A percentile compares a stretch with the other conserved stretches of the same genome.
These are phyloP conservation scores for Limenitis camilla DNA, from an alignment of 2,888 invertebrate species.

Conservation along the genomic window DNA sequence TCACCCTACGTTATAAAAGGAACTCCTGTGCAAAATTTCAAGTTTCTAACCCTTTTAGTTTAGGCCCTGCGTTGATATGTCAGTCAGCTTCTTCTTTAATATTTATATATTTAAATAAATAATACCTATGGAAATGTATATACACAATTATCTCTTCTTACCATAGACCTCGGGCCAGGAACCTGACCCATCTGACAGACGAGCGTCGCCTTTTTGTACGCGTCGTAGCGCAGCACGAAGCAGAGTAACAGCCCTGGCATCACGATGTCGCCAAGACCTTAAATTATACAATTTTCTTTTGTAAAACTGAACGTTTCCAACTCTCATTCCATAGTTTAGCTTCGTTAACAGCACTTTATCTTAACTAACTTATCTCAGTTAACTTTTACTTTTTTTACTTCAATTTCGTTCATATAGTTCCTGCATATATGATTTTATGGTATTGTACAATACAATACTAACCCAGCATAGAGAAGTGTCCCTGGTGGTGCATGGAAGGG, in stretches of 20 bases:
- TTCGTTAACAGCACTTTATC: not conserved
- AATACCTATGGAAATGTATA: no score
- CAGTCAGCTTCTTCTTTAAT: no score
- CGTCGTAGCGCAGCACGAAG: conserved; percentile 97
- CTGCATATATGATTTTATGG: no score
- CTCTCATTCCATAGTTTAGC: no score
- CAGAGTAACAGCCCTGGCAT: conserved; percentile 97
- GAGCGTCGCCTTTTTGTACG: conserved; percentile 93
- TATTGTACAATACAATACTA: conserved; percentile 4
- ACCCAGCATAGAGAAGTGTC: conserved; percentile 97
- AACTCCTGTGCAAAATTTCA: no score
- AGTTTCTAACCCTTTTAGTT: no score
- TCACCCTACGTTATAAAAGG: no score
- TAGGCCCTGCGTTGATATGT: no score
- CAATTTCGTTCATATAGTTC: no score
- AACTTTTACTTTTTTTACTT: no score
- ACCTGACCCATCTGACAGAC: conserved; percentile 77
- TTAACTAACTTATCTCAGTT: not conserved
- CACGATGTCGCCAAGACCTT: conserved; percentile 87
- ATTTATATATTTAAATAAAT: no score
- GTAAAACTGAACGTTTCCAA: no score
- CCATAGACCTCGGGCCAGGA: conserved; percentile 73
- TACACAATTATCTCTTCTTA: conserved; percentile 31
- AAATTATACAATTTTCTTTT: not conserved
- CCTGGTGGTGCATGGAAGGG: conserved; percentile 96